Conservation (phyloP, 35 echinoderm and acorn worm species). For the Ophioderma brevispina region DNA sequence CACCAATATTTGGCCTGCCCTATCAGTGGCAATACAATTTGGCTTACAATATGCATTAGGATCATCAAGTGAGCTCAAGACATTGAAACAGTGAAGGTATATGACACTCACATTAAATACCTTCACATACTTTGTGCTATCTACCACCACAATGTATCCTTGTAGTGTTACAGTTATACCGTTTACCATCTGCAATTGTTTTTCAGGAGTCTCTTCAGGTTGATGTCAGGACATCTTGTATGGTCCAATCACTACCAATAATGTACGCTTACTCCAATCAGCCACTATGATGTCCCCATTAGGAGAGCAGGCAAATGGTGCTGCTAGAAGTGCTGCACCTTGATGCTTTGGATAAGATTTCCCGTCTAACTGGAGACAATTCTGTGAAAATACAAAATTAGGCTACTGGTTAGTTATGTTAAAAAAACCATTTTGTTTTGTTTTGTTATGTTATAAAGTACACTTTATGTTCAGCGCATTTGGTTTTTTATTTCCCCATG, state of each 20-base stretch:
- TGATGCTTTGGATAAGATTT: too few relatives aligned
- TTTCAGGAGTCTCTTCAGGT: background rate
- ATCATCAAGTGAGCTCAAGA: background rate
- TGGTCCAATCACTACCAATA: background rate
- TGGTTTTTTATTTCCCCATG: too few relatives aligned
- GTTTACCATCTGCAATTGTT: background rate
- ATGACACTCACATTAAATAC: background rate
- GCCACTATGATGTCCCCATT: background rate
- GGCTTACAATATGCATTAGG: background rate
- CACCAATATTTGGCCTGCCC: background rate
- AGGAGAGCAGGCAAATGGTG: too few relatives aligned
- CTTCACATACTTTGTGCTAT: background rate
- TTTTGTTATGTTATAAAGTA: too few relatives aligned
- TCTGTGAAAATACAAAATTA: too few relatives aligned
- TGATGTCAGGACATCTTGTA: background rate
- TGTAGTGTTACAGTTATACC: background rate
- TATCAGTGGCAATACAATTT: background rate
- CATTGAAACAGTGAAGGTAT: background rate
- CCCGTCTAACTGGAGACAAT: too few relatives aligned
- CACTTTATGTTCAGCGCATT: too few relatives aligned
- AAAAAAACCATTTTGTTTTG: too few relatives aligned
- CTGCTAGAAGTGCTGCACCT: too few relatives aligned
- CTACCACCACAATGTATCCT: background rate
- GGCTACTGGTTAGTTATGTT: too few relatives aligned
- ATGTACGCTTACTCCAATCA: background rate